phyloP scores from a whole-genome alignment of 2,797 vertebrate species.

The Spinus olivaceus region DNA sequence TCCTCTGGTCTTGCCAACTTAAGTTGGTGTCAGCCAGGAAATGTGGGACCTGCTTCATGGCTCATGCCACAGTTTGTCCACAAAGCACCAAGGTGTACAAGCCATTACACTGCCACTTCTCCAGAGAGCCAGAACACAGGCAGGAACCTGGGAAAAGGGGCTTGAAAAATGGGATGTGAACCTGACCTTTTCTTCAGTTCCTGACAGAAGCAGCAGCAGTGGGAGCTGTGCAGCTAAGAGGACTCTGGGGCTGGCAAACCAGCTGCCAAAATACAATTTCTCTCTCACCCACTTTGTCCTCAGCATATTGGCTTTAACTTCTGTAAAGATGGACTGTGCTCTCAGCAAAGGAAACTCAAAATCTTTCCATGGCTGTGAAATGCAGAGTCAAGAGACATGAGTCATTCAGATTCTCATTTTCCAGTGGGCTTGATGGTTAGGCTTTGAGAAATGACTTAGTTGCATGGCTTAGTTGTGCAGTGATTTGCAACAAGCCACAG shows the following conservation, averaged over 20 bases:
- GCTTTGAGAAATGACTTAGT: not conserved
- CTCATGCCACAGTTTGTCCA: not conserved
- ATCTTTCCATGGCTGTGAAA: not conserved
- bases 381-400: not conserved
- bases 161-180: not conserved
- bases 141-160: not conserved
- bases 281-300: not conserved
- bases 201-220: not conserved
- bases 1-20: not conserved
- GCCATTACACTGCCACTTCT: accelerated
- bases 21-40: not conserved
- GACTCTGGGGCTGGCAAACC: not conserved
- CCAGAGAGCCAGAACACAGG: not conserved
- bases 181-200: not conserved
- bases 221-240: not conserved
- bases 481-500: not conserved
- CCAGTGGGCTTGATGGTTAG: not conserved
- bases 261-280: not conserved
- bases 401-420: not conserved
- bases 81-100: not conserved
- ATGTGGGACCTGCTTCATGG: accelerated
- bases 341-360: not conserved
- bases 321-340: not conserved
- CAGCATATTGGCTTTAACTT: not conserved
- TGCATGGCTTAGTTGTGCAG: not conserved